Percentiles rank a stretch among this genome's conserved stretches.
These are phyloP conservation scores for Sialis fuliginosa DNA, from an alignment of 2,888 invertebrate genomes.

Conservation along the genomic window DNA sequence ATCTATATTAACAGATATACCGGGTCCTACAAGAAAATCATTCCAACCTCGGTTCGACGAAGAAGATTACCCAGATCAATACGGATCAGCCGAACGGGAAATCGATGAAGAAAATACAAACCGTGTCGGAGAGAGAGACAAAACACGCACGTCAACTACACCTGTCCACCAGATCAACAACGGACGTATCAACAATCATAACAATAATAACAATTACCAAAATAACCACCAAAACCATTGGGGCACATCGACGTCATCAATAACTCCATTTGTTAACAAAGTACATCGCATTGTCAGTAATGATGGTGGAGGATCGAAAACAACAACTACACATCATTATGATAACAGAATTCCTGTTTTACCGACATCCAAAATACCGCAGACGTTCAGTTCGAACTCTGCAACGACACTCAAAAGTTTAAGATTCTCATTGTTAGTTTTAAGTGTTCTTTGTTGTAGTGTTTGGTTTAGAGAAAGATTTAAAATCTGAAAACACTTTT, in stretches of 20 bases:
- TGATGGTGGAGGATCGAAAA: not conserved
- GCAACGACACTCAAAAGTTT: too few species aligned
- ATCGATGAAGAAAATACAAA: conserved; percentile 37
- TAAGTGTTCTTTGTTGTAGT: too few species aligned
- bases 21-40: conserved; percentile 45
- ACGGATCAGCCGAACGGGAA: conserved; percentile 53
- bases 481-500: too few species aligned
- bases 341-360: not conserved
- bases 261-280: too few species aligned
- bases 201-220: not conserved
- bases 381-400: not conserved
- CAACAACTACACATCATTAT: not conserved
- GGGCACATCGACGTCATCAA: not conserved
- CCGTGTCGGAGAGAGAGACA: conserved; percentile 17
- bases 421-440: too few species aligned
- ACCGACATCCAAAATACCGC: not conserved
- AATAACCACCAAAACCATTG: not conserved
- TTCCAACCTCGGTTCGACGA: conserved; percentile 28
- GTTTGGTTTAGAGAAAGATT: too few species aligned
- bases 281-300: not conserved
- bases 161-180: not conserved
- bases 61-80: conserved; percentile 43
- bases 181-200: not conserved
- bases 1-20: conserved; percentile 40
- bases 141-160: not conserved